Evolutionary conservation across 2,888 invertebrate genomes (phyloP).

Genomic region (Xestia sexstrigata): DNA sequence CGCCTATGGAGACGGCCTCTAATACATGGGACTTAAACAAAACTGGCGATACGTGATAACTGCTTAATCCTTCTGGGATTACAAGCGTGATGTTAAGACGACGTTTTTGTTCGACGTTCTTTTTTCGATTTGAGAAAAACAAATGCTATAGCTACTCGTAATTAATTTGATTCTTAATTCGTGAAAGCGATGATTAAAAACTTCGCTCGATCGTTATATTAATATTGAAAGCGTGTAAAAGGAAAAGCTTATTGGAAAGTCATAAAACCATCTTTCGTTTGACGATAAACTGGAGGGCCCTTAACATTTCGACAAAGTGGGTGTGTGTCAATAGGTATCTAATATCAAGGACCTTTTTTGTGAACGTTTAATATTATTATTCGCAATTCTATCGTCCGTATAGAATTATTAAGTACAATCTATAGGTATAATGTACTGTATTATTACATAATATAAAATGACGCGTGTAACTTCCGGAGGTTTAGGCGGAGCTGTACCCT

Average conservation of each 20-base stretch:
- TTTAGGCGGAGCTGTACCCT: too few species aligned
- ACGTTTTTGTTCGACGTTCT: too few species aligned
- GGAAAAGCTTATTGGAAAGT: not conserved
- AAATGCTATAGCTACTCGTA: not conserved
- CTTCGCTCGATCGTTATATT: constrained; percentile 8
- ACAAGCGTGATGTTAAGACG: too few species aligned
- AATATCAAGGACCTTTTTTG: constrained; percentile 17
- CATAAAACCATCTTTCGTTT: not conserved
- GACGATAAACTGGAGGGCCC: constrained; percentile 6
- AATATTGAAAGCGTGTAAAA: not conserved
- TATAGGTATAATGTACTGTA: not conserved
- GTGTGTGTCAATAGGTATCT: constrained; percentile 5
- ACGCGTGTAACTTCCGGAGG: not conserved
- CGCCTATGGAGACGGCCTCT: too few species aligned
- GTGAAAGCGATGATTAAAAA: not conserved
- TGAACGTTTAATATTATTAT: not conserved
- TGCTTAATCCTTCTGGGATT: too few species aligned
- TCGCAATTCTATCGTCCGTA: not conserved
- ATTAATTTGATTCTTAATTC: not conserved
- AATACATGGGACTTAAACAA: too few species aligned
- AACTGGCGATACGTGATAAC: too few species aligned
- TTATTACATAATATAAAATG: not conserved
- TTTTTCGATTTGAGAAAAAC: not conserved
- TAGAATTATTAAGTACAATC: constrained; percentile 1
- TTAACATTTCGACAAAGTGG: constrained; percentile 4